These are phyloP conservation scores for Lepisosteus oculatus DNA, from an alignment of 2,113 vertebrate species.

Conservation along the genomic window DNA sequence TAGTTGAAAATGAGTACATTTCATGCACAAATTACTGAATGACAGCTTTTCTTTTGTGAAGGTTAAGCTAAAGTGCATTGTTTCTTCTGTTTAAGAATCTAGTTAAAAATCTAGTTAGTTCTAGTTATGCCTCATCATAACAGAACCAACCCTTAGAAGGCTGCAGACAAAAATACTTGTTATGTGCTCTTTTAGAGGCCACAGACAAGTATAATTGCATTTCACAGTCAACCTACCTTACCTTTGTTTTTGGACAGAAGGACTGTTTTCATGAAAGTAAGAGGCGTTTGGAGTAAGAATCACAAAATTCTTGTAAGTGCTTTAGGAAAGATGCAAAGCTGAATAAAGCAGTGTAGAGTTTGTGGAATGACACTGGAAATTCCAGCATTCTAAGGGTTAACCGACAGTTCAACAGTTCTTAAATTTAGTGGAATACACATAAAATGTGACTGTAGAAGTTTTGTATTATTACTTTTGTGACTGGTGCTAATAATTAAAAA, in stretches of 20 bases:
- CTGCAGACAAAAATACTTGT: conserved; percentile 46
- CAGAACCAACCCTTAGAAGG: conserved; percentile 55
- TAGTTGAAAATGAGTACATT: conserved; percentile 30
- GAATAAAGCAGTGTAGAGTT: conserved; percentile 4
- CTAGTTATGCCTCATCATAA: not conserved
- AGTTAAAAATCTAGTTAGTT: too few species aligned
- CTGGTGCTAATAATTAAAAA: conserved; percentile 12
- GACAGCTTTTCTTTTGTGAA: conserved; percentile 26
- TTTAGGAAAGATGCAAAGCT: conserved; percentile 20
- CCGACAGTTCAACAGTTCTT: not conserved
- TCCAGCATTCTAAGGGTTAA: conserved; percentile 65
- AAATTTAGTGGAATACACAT: not conserved
- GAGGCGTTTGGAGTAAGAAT: conserved; percentile 17
- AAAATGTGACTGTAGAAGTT: not conserved
- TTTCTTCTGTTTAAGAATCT: conserved; percentile 15
- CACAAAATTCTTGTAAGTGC: conserved; percentile 12
- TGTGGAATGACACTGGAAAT: conserved; percentile 26
- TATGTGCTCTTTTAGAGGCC: conserved; percentile 24
- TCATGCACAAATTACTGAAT: conserved; percentile 40
- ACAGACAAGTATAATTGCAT: conserved; percentile 47
- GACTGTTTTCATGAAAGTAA: conserved; percentile 13
- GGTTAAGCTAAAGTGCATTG: not conserved
- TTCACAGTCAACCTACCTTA: conserved; percentile 41
- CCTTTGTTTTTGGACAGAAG: conserved; percentile 16
- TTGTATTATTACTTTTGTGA: not conserved